Percentiles rank a stretch among this genome's conserved stretches.
phyloP scores from a whole-genome alignment of 1,140 invertebrate genomes.

The Apocrypta bakeri region DNA sequence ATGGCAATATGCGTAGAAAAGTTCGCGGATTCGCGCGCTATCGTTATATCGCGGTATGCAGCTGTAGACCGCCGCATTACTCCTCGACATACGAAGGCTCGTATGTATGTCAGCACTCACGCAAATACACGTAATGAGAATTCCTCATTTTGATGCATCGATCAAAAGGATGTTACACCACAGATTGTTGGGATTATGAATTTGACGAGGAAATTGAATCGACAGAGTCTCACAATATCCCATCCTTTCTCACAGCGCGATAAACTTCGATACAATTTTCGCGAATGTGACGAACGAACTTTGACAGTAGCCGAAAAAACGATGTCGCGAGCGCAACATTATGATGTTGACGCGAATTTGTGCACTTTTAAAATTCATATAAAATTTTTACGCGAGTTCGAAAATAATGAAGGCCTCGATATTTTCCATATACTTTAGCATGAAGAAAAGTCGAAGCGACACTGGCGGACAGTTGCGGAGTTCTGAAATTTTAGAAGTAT shows the following conservation, averaged over 20 bases:
- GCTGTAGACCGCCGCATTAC: no score
- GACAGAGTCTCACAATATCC: no score
- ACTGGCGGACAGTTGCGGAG: no score
- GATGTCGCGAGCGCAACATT: no score
- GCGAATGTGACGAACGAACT: no score
- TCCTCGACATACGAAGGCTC: neutral
- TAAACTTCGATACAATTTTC: no score
- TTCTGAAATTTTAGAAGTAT: neutral
- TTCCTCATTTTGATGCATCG: neutral
- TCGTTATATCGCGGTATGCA: neutral
- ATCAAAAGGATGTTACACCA: neutral
- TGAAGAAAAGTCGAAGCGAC: neutral
- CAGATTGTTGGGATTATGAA: neutral
- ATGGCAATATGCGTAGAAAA: neutral
- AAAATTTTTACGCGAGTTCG: neutral
- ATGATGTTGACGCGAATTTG: no score
- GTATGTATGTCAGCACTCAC: neutral
- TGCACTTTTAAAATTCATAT: neutral
- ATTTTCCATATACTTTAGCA: neutral
- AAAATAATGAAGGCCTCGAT: neutral
- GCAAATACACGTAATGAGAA: neutral
- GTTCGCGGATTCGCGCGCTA: neutral
- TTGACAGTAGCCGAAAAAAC: no score
- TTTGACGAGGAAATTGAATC: neutral
- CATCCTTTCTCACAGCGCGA: no score